phyloP scores from a whole-genome alignment of 2,888 invertebrate species.

The Platynereis dumerilii region DNA sequence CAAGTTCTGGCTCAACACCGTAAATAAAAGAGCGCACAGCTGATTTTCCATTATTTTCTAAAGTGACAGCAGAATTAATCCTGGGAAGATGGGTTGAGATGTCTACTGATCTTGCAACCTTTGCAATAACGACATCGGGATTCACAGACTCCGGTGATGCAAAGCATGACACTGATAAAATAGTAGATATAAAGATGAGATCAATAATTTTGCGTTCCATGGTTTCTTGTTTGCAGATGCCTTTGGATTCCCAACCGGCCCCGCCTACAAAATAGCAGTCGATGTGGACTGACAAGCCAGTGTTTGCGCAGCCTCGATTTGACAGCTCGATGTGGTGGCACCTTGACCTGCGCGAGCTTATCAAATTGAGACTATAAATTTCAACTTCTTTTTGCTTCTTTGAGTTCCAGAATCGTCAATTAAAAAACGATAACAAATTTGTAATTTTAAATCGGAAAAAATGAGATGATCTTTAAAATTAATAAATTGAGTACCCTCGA shows the following conservation, averaged over 20 bases:
- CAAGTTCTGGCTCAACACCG: constrained; percentile 72
- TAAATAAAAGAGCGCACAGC: constrained; percentile 76
- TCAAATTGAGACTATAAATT: no score
- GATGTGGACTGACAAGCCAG: no score
- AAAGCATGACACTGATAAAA: constrained; percentile 22
- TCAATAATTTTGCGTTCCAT: constrained; percentile 20
- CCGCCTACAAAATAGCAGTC: no score
- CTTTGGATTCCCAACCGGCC: constrained; percentile 19
- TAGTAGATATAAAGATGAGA: constrained; percentile 17
- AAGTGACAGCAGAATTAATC: constrained; percentile 77
- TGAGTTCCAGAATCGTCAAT: no score
- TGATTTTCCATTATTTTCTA: constrained; percentile 82
- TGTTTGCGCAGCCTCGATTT: no score
- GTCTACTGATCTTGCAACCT: constrained; percentile 86
- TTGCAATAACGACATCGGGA: constrained; percentile 64
- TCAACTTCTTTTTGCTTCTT: no score
- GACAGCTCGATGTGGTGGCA: no score
- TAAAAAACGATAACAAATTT: no score
- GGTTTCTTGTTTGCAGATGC: constrained; percentile 25
- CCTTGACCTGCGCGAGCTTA: no score
- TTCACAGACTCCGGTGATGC: constrained; percentile 48
- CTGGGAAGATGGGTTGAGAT: constrained; percentile 88
- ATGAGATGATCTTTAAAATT: no score
- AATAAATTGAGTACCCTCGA: no score
- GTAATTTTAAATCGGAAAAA: no score